Percentiles rank a stretch among this genome's conserved stretches.
Evolutionary conservation across 2,888 invertebrate species (phyloP).

Genomic region (Drosophila fungiperda): DNA sequence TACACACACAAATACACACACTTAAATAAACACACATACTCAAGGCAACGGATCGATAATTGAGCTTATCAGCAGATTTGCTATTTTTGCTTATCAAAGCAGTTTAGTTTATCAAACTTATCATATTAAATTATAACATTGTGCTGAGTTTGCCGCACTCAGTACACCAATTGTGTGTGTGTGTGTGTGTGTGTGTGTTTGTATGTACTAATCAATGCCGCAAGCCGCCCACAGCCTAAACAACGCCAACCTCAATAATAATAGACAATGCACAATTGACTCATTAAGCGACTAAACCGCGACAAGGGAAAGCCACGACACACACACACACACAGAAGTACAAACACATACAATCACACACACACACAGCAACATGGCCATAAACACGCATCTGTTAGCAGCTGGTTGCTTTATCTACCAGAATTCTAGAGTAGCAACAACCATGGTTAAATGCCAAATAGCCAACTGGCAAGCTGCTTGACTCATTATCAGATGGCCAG

Average conservation of each 20-base stretch:
- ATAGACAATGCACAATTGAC: constrained; percentile 73
- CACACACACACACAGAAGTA: constrained; percentile 17
- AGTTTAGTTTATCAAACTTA: constrained; percentile 67
- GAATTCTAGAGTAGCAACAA: constrained; percentile 11
- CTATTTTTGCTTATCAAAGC: constrained; percentile 73
- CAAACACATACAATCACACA: constrained; percentile 4
- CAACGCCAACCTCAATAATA: constrained; percentile 38
- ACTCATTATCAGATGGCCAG: constrained; percentile 25
- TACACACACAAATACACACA: neutral
- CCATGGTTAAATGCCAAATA: constrained; percentile 10
- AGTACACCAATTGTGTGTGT: constrained; percentile 11
- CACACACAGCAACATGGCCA: constrained; percentile 4
- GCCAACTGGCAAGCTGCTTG: constrained; percentile 27
- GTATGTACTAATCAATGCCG: constrained; percentile 69
- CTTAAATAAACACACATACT: constrained; percentile 1
- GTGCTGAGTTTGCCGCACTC: constrained; percentile 42
- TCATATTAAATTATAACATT: constrained; percentile 76
- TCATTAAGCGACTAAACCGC: constrained; percentile 79
- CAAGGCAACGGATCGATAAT: constrained; percentile 66
- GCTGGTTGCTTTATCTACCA: constrained; percentile 22
- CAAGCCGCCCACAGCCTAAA: constrained; percentile 57
- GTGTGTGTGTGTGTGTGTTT: constrained; percentile 2
- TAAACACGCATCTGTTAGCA: constrained; percentile 57
- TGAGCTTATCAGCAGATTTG: constrained; percentile 73
- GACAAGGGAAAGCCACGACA: constrained; percentile 53